Base-by-base conservation (phyloP, 2,888 invertebrate genomes). In the Oasisia sp. region DNA sequence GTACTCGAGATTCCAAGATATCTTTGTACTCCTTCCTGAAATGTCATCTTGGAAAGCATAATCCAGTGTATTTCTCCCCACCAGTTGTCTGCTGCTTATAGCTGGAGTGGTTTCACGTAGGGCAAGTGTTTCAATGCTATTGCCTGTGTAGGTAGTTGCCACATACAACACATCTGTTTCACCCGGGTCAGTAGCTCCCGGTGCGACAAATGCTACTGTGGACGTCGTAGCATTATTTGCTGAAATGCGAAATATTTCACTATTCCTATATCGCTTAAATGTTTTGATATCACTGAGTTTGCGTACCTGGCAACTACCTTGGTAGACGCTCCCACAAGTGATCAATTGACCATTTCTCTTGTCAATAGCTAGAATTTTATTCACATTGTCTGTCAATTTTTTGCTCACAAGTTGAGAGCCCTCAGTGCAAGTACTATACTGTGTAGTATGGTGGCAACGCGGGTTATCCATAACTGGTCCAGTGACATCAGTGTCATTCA, bases 271-370 rank as follows among this genome's bases (percentile, higher is more conserved):
- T 89, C n/a, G n/a, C 5, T 91, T 38, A 32, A 44, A 44, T 11
- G 93, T 93, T 7, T 94, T 94, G 91, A 95, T 94, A 92, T 95
- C 94, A 89, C 93, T 93, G 38, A 95, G 93, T 92, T 94, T 94
- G 89, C 95, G 93, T 19, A 94, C 94, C 93, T 96, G 95, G 94
- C 96, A 96, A 9, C 94, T 94, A 14, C 96, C 96, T 93, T 95
- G 95, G 94, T 94, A 95, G 14, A 95, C 93, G 93, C 95, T 95
- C n/a, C 96, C 96, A 94, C 96, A 96, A 27, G 95, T 94, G 32
- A 96, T 93, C 32, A 96, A 94, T 91, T 94, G 94, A n/a, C 94
- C 93, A 90, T 94, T 94, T 38, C 93, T 92, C 93, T 93, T 93
- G 93, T 95, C 94, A 32, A 96, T 93, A 50, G 95, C 93, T 44